A percentile compares a stretch with the other conserved stretches of the same genome.
phyloP scores from a whole-genome alignment of 1,140 invertebrate genomes.

The Aplysia californica region DNA sequence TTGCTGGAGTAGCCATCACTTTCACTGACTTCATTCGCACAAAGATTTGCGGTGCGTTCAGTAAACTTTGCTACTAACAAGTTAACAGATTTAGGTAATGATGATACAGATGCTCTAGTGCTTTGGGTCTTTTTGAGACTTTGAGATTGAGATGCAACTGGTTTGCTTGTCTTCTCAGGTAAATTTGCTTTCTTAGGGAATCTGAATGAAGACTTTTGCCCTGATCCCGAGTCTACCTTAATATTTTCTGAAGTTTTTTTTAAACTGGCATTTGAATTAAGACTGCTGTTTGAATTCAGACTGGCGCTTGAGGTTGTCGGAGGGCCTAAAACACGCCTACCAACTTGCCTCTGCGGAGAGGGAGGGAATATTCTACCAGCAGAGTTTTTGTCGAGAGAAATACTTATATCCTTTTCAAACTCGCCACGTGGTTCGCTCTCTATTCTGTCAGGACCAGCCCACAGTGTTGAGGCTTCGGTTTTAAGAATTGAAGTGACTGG shows the following conservation, averaged over 20 bases:
- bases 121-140: too few relatives aligned
- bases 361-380: neutral
- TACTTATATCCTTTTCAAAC: too few relatives aligned
- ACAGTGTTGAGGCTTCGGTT: neutral
- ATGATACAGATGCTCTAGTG: too few relatives aligned
- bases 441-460: neutral
- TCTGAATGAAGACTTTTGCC: too few relatives aligned
- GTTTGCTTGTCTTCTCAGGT: neutral
- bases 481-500: too few relatives aligned
- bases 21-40: slow-evolving; percentile 15
- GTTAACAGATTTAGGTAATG: neutral
- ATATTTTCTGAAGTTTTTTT: neutral
- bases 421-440: neutral
- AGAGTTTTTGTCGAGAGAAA: too few relatives aligned
- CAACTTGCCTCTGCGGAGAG: slow-evolving; percentile 5
- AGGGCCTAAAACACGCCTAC: slow-evolving; percentile 2
- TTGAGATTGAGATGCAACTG: too few relatives aligned
- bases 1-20: slow-evolving; percentile 24
- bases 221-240: too few relatives aligned
- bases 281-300: neutral
- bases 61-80: neutral
- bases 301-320: neutral
- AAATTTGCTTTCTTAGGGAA: neutral
- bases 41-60: slow-evolving; percentile 2
- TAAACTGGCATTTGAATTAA: neutral